These are phyloP conservation scores for Ectemnius lituratus DNA, from an alignment of 2,888 invertebrate genomes.

Conservation along the genomic window DNA sequence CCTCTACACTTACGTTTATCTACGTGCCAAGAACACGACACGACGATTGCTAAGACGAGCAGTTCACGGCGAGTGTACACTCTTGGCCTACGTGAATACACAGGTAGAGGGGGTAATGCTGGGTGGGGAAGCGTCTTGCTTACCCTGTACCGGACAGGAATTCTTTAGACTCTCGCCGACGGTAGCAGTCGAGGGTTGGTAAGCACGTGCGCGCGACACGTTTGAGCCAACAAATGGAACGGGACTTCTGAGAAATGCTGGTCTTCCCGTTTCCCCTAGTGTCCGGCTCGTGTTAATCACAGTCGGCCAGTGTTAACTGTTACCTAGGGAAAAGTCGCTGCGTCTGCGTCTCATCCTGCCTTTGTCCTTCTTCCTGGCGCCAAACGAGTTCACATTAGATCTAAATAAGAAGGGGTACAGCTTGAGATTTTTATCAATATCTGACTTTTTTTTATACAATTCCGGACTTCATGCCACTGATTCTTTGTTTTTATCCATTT, in stretches of 20 bases:
- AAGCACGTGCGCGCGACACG: constrained; percentile 46
- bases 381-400: too few relatives aligned
- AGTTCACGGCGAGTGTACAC: constrained; percentile 14
- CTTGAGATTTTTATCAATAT: too few relatives aligned
- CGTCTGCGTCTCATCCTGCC: too few relatives aligned
- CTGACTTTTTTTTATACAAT: too few relatives aligned
- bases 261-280: neutral
- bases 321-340: too few relatives aligned
- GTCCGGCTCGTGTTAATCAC: neutral
- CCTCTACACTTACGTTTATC: constrained; percentile 45
- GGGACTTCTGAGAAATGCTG: constrained; percentile 12
- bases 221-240: constrained; percentile 32
- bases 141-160: constrained; percentile 36
- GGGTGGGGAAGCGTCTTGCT: constrained; percentile 15
- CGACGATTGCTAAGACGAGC: constrained; percentile 25
- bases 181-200: constrained; percentile 28
- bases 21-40: constrained; percentile 45
- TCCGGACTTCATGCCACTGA: too few relatives aligned
- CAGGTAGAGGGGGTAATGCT: constrained; percentile 6
- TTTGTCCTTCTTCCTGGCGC: too few relatives aligned
- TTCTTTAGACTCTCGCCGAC: constrained; percentile 29
- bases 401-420: too few relatives aligned
- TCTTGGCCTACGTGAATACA: constrained; percentile 17
- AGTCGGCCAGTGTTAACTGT: neutral
- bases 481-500: too few relatives aligned